Conservation (phyloP, 2,113 vertebrate species). For the Chionomys nivalis region DNA sequence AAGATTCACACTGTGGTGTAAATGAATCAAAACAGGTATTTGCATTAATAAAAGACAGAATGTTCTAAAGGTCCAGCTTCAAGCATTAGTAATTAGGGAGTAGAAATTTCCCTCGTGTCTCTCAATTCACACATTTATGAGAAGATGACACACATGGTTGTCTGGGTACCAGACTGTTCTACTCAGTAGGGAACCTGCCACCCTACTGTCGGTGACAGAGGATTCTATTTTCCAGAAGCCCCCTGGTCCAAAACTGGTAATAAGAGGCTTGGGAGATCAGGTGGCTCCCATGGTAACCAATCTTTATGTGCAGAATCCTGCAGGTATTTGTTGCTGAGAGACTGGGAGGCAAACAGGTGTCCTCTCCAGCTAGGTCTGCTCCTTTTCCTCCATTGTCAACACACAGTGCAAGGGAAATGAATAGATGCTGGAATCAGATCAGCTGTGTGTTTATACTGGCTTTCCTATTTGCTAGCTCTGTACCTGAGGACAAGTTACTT, state of each 20-base stretch:
- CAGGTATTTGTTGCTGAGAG: conserved; percentile 17
- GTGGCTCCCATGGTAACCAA: conserved; percentile 61
- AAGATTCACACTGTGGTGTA: conserved; percentile 76
- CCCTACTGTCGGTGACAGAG: conserved; percentile 23
- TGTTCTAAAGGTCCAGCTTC: conserved; percentile 76
- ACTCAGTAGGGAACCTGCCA: conserved; percentile 34
- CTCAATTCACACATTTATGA: conserved; percentile 79
- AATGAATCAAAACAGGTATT: conserved; percentile 80
- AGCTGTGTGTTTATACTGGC: not conserved
- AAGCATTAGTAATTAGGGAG: conserved; percentile 65
- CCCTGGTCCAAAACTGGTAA: conserved; percentile 33
- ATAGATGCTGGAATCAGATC: not conserved
- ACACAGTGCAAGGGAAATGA: not conserved
- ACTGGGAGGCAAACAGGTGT: conserved; percentile 20
- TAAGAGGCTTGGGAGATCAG: conserved; percentile 48
- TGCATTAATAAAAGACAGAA: conserved; percentile 76
- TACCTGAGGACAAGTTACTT: conserved; percentile 3
- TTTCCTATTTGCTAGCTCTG: conserved; percentile 17
- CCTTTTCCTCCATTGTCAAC: not conserved
- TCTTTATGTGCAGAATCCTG: conserved; percentile 45
- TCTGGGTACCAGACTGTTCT: conserved; percentile 68
- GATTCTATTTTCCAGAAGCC: conserved; percentile 58
- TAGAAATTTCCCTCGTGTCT: conserved; percentile 56
- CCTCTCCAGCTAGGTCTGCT: not conserved
- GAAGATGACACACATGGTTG: conserved; percentile 72